Conservation (phyloP, 2,888 invertebrate species). For the Atrina japonica region DNA sequence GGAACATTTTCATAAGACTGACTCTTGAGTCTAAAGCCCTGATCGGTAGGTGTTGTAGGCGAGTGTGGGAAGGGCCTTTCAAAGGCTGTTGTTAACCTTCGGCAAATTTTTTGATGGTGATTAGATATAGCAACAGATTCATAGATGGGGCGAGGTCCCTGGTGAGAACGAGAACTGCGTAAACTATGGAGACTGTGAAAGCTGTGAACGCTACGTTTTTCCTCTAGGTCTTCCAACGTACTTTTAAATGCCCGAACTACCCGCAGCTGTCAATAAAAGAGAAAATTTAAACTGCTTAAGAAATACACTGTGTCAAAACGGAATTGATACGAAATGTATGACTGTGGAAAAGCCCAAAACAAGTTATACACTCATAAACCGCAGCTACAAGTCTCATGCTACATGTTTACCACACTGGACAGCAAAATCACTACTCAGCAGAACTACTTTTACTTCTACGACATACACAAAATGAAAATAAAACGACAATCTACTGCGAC, state of each 20-base stretch:
- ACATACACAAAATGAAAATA: constrained; percentile 11
- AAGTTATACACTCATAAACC: background rate
- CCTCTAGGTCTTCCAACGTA: constrained; percentile 99
- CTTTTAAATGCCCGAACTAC: constrained; percentile 99
- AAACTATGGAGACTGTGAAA: constrained; percentile 79
- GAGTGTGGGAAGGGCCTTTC: constrained; percentile 63
- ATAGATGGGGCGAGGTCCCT: constrained; percentile 82
- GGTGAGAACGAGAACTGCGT: constrained; percentile 86
- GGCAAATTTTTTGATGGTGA: constrained; percentile 64
- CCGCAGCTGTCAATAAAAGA: constrained; percentile 93
- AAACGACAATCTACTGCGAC: constrained; percentile 5
- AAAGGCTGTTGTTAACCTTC: constrained; percentile 62
- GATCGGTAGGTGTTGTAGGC: constrained; percentile 54
- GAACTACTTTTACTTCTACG: background rate
- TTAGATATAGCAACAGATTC: constrained; percentile 63
- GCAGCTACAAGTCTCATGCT: constrained; percentile 36
- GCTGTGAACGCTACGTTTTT: constrained; percentile 98
- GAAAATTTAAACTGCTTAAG: constrained; percentile 16
- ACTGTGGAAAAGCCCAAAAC: no score
- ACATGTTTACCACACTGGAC: background rate
- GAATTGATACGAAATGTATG: no score
- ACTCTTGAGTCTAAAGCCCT: constrained; percentile 72
- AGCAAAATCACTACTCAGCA: background rate
- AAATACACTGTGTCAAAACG: no score
- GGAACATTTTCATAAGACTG: constrained; percentile 79